Percentiles rank a stretch among this genome's conserved stretches.
phyloP scores from a whole-genome alignment of 2,797 vertebrate genomes.

The Phylloscopus collybita region DNA sequence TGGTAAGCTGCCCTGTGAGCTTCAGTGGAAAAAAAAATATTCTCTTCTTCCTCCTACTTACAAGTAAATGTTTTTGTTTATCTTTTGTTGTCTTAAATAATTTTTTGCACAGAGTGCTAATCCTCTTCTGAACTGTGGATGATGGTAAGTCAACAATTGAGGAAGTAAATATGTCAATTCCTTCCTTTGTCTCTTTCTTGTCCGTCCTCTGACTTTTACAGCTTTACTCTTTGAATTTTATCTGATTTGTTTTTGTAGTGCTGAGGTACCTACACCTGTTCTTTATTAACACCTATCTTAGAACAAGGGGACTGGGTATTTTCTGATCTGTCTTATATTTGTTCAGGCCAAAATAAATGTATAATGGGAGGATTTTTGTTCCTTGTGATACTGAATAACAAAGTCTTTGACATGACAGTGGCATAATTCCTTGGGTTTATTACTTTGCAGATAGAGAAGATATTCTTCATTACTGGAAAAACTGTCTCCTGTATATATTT shows the following conservation, averaged over 20 bases:
- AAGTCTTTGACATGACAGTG: background rate
- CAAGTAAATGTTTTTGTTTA: background rate
- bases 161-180: background rate
- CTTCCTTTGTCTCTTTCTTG: background rate
- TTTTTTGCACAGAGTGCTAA: background rate
- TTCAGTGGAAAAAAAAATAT: background rate
- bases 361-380: background rate
- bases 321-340: background rate
- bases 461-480: background rate
- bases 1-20: background rate
- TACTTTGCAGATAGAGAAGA: background rate
- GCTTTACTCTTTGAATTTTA: background rate
- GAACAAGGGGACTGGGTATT: background rate
- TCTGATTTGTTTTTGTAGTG: background rate
- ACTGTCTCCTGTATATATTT: background rate
- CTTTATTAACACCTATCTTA: background rate
- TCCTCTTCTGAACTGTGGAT: background rate
- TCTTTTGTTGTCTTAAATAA: background rate
- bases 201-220: background rate
- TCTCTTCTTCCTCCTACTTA: background rate
- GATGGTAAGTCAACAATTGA: background rate
- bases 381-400: background rate
- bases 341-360: background rate
- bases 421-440: background rate
- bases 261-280: background rate